Evolutionary conservation across 2,113 vertebrate genomes (phyloP).

Genomic region (Sceloporus undulatus): DNA sequence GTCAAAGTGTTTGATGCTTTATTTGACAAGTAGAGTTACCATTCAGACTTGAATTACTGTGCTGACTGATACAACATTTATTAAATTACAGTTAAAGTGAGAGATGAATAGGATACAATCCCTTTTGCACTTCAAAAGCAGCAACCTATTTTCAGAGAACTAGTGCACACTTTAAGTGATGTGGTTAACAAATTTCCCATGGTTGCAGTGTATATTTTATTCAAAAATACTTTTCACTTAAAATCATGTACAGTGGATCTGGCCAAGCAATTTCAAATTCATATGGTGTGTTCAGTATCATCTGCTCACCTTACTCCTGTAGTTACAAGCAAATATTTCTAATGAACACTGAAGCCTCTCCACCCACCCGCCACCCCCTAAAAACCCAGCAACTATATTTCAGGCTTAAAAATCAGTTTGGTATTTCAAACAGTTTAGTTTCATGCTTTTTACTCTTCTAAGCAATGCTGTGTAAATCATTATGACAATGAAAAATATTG

Average conservation of each 20-base stretch:
- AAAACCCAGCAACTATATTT: not conserved
- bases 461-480: not conserved
- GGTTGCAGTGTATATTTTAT: not conserved
- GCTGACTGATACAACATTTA: conserved; percentile 6
- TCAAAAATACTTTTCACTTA: conserved; percentile 14
- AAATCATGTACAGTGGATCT: not conserved
- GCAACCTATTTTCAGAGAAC: conserved; percentile 12
- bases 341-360: not conserved
- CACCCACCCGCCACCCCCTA: not conserved
- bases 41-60: conserved; percentile 4
- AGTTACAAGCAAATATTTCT: not conserved
- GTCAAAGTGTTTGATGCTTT: not conserved
- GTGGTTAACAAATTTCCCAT: too few relatives aligned
- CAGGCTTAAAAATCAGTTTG: too few relatives aligned
- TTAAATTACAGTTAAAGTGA: conserved; percentile 3
- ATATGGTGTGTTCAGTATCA: not conserved
- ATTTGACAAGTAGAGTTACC: not conserved
- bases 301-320: not conserved
- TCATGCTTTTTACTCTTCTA: not conserved
- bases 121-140: rapidly evolving
- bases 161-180: rapidly evolving
- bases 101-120: not conserved
- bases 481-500: not conserved
- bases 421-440: not conserved
- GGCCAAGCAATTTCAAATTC: not conserved